A percentile compares a stretch with the other conserved stretches of the same genome.
These are phyloP conservation scores for Cryptoprocta ferox DNA, from an alignment of 2,797 vertebrate species.

Conservation along the genomic window DNA sequence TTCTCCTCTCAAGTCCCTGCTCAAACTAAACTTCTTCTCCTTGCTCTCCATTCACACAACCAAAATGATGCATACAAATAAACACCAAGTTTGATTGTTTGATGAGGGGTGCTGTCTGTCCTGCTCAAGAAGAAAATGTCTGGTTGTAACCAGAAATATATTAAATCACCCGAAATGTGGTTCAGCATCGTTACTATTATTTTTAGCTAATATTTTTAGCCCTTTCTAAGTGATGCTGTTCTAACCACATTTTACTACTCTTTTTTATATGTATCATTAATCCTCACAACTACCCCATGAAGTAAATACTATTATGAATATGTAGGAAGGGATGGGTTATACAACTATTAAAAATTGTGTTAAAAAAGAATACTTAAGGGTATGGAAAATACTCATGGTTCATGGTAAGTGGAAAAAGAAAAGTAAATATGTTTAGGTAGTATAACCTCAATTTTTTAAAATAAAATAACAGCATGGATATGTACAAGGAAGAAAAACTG, in stretches of 20 bases:
- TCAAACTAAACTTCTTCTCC: background rate
- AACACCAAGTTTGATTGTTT: background rate
- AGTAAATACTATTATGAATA: background rate
- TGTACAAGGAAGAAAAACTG: background rate
- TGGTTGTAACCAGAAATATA: background rate
- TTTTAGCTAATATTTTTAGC: background rate
- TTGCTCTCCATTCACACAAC: background rate
- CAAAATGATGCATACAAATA: background rate
- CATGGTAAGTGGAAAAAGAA: background rate
- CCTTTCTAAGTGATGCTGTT: background rate
- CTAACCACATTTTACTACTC: background rate
- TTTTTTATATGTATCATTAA: background rate
- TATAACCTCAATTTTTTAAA: background rate
- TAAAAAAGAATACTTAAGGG: background rate
- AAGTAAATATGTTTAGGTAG: background rate
- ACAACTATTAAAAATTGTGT: background rate
- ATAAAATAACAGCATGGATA: background rate
- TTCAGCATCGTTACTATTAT: background rate
- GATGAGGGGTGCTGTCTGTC: background rate
- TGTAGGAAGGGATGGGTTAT: background rate
- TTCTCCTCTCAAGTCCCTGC: background rate
- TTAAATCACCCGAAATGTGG: background rate
- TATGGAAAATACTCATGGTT: background rate
- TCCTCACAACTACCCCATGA: background rate
- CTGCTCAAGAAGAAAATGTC: background rate